Base-by-base conservation (phyloP, 1,140 invertebrate genomes). In the Delia radicum region DNA sequence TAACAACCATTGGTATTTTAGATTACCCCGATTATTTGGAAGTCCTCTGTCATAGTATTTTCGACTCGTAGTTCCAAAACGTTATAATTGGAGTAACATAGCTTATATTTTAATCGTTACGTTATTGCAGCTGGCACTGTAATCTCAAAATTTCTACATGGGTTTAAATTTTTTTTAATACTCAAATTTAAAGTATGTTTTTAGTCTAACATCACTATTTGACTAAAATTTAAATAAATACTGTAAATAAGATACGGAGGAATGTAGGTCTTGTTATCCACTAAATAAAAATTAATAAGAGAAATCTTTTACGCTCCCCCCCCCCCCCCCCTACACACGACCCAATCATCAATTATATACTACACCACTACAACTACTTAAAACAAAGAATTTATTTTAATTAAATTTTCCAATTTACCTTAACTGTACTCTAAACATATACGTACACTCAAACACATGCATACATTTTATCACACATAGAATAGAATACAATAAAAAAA, bases 391-490 rank as follows among this genome's bases (percentile, higher is more conserved):
- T 55, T 55, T 55, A 55, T 55, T 55, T 55, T 55, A 55, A 55
- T 55, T 55, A 55, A 55, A 55, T 55, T 55, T 55, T 55, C 48
- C 48, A 55, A 69, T 69, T 69, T 69, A 69, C 31, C 65, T 69
- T 69, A 69, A 69, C 65, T 69, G 65, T 69, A 69, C 65, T 69
- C 65, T 33, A 67, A 18, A 28, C 63, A 67, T 13, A 67, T 13
- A 67, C 63, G 31, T 28, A 67, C 27, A 29, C 28, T n/a, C 63
- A 67, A 28, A 31, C 33, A 37, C 33, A 37, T 15, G 3, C 15
- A 48, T 18, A 18, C 48, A 18, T 18, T 15, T 42, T 55, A 55
- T 21, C 48, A 55, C 8, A 55, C 15, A 48, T 48, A 48, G 5
- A 33, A 42, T 15, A 37, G 2, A 37, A 37, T 10, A 10, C 12